These are phyloP conservation scores for Zoanthus sociatus DNA, from an alignment of 92 coral and sea anemone species.

Conservation along the genomic window DNA sequence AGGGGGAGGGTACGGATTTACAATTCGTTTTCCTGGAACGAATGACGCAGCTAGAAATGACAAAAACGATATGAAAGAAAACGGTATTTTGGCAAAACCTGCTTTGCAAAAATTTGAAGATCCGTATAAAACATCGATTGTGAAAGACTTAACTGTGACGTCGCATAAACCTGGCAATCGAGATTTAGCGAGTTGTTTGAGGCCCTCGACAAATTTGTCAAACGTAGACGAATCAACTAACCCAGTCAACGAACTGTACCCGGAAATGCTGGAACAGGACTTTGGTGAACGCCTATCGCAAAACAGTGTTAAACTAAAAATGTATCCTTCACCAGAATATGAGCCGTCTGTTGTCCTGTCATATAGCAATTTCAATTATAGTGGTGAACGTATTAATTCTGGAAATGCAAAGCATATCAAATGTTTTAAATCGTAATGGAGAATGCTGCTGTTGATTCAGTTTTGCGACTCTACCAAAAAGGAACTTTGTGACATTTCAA, in stretches of 20 bases:
- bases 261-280: background rate
- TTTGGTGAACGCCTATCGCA: background rate
- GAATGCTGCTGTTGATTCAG: too few relatives aligned
- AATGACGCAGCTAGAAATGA: slow-evolving; percentile 14
- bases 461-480: too few relatives aligned
- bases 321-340: slow-evolving; percentile 52
- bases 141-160: background rate
- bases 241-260: background rate
- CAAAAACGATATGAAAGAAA: background rate
- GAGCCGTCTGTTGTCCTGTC: slow-evolving; percentile 27
- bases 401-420: background rate
- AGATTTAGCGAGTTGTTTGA: background rate
- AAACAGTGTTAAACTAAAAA: background rate
- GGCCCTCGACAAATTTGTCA: background rate
- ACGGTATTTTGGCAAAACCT: slow-evolving; percentile 5
- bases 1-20: slow-evolving; percentile 87
- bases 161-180: background rate
- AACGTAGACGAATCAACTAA: background rate
- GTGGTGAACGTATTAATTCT: background rate
- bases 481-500: too few relatives aligned
- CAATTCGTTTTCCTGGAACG: slow-evolving; percentile 85
- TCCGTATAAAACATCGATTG: slow-evolving; percentile 42
- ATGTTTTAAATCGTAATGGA: background rate
- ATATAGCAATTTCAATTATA: slow-evolving; percentile 21
- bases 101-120: slow-evolving; percentile 78